Percentiles rank a stretch among this genome's conserved stretches.
Conservation (phyloP, 2,797 vertebrate species). For the Stomatorhinus walkeri region DNA sequence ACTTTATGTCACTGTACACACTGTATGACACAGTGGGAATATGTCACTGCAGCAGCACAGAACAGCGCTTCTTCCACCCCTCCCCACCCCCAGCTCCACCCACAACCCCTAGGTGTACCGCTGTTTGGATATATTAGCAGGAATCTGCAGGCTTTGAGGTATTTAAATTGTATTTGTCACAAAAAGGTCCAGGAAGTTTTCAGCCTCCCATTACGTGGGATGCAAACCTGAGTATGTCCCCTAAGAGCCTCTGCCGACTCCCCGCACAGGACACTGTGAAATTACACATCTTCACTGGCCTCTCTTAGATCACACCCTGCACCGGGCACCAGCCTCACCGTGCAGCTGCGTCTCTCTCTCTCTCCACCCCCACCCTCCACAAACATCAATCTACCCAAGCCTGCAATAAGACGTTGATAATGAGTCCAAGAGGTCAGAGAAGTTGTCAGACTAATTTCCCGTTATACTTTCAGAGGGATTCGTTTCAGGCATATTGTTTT, state of each 20-base stretch:
- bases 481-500: conserved; percentile 9
- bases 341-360: neutral
- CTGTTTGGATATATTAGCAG: neutral
- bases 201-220: neutral
- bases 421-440: neutral
- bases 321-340: neutral
- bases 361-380: neutral
- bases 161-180: neutral
- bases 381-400: neutral
- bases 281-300: neutral
- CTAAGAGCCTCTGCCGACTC: neutral
- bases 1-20: no score
- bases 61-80: no score
- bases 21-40: no score
- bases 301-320: neutral
- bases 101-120: neutral
- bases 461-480: conserved; percentile 12
- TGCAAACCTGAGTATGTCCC: neutral
- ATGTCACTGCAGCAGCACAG: neutral
- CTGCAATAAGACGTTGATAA: neutral
- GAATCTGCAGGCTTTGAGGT: neutral
- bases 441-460: conserved; percentile 15
- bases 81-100: neutral
- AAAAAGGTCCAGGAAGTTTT: neutral
- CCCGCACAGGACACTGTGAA: neutral